Conservation (phyloP, 2,888 invertebrate species). For the Sarcophaga caerulescens region DNA sequence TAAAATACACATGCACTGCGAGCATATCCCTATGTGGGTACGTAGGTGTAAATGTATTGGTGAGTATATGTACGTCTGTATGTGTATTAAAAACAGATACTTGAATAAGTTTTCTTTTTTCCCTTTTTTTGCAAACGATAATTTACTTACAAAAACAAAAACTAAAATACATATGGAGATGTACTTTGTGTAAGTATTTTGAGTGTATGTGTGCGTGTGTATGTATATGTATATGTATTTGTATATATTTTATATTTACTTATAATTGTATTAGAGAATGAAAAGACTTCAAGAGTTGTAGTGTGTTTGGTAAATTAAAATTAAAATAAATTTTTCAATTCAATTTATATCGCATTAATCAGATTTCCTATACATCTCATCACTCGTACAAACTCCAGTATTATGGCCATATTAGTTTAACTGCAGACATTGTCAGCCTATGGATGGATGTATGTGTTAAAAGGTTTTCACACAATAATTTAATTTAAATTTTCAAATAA, state of each 20-base stretch:
- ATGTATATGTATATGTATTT: not conserved
- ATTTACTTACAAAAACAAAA: conserved; percentile 31
- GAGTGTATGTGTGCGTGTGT: too few relatives aligned
- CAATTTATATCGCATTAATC: conserved; percentile 37
- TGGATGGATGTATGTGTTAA: not conserved
- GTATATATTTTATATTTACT: conserved; percentile 24
- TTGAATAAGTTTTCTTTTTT: not conserved
- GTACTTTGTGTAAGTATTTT: not conserved
- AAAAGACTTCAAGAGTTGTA: conserved; percentile 24
- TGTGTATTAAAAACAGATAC: conserved; percentile 24
- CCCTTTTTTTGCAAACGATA: not conserved
- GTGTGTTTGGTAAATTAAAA: conserved; percentile 3
- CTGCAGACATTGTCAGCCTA: too few relatives aligned
- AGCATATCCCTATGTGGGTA: not conserved
- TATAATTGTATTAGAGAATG: conserved; percentile 40
- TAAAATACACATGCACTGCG: conserved; percentile 32
- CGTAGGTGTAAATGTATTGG: not conserved
- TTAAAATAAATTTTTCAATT: conserved; percentile 40
- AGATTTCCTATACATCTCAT: not conserved
- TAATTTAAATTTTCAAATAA: conserved; percentile 22
- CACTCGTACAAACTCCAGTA: too few relatives aligned
- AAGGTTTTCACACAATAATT: conserved; percentile 37
- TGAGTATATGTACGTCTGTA: conserved; percentile 26
- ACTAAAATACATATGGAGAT: conserved; percentile 1
- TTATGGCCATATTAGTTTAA: too few relatives aligned